Evolutionary conservation across 2,888 invertebrate genomes (phyloP), one percentile per base, ranked within the genome.

Genomic region (Camptogramma bilineatum): DNA sequence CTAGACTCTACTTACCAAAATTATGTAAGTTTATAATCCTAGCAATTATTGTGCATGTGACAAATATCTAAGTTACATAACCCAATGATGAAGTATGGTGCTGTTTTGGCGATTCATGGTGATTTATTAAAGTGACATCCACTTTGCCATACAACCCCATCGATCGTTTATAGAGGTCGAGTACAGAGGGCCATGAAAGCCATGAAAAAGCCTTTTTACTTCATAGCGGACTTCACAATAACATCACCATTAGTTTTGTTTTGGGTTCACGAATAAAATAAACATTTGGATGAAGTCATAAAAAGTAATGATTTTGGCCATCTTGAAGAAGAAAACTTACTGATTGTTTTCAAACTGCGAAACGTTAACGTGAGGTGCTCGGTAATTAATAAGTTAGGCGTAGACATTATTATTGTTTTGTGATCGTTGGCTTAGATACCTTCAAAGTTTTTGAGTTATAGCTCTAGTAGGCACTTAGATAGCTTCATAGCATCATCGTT

Each of bases 131-230:
- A 55, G 54, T 57, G 61, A 61, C 64, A 61, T 53, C 56, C 61
- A 65, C 65, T 61, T 65, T 61, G 61, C 44, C 61, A 61, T 61
- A 50, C 50, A 53, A 57, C 61, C 56, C 57, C 60, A 65, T 65
- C 61, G 56, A 65, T 61, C 61, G 18, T 58, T 44, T 53, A 52
- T 50, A 44, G 16, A 53, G 58, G 55, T 44, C 55, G 48, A 52
- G 18, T 53, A 53, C 21, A 58, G 52, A 18, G 52, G 51, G 47
- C n/a, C n/a, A n/a, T n/a, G n/a, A 57, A 19, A 21, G 62, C 28
- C 34, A 62, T 42, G 52, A 42, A 47, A 21, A 51, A 28, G 44
- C 24, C 51, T 52, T 57, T 55, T 57, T 62, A 52, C 52, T 52
- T 44, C 13, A 47, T 47, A 46, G 13, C 7, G n/a, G 28, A 55